These are phyloP conservation scores for Dendrolimus pini DNA, from an alignment of 2,888 invertebrate species.

Conservation along the genomic window DNA sequence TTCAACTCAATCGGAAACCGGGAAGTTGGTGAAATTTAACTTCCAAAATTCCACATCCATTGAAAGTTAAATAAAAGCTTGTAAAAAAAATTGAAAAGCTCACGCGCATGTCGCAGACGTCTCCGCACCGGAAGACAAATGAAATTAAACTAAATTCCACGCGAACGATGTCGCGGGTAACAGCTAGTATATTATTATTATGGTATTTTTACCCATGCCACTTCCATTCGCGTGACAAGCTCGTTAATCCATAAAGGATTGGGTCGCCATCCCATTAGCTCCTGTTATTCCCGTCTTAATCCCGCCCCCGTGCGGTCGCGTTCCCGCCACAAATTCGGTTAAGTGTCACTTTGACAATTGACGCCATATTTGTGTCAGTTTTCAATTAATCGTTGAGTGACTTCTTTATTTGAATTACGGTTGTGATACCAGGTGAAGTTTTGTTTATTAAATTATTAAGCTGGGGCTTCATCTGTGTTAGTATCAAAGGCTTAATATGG, in stretches of 20 bases:
- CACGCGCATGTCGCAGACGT: background rate
- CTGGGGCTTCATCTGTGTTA: too few relatives aligned
- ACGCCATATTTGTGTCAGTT: constrained; percentile 27
- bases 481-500: too few relatives aligned
- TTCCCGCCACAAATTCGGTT: constrained; percentile 30
- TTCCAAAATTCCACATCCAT: too few relatives aligned
- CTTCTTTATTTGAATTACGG: background rate
- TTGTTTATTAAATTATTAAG: constrained; percentile 8
- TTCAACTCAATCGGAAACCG: too few relatives aligned
- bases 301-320: constrained; percentile 44
- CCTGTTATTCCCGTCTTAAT: constrained; percentile 52
- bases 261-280: constrained; percentile 46
- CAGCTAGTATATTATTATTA: too few relatives aligned
- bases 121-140: too few relatives aligned
- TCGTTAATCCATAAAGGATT: constrained; percentile 40
- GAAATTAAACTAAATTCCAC: too few relatives aligned
- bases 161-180: too few relatives aligned
- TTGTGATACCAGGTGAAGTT: constrained; percentile 13
- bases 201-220: background rate
- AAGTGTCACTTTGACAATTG: constrained; percentile 52
- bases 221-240: constrained; percentile 8
- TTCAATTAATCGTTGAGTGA: too few relatives aligned
- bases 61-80: too few relatives aligned
- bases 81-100: background rate
- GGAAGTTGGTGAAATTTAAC: too few relatives aligned